Percentiles rank a stretch among this genome's conserved stretches.
Evolutionary conservation across 1,140 invertebrate species (phyloP).

Genomic region (Pseudomyrmex concolor): DNA sequence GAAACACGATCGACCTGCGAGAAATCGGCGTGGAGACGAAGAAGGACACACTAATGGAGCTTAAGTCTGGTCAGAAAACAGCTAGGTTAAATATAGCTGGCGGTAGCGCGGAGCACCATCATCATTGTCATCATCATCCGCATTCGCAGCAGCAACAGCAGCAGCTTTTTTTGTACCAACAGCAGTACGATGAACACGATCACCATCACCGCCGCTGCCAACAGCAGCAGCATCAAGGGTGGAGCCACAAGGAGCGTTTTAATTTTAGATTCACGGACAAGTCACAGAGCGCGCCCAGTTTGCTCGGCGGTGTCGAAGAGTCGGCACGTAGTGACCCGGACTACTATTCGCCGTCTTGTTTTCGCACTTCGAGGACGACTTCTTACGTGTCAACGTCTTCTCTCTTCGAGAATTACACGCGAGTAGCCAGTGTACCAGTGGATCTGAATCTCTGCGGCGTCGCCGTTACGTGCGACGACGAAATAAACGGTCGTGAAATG

Average conservation of each 20-base stretch:
- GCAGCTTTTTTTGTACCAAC: constrained; percentile 41
- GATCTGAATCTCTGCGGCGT: constrained; percentile 84
- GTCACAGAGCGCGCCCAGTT: constrained; percentile 84
- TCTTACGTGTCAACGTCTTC: constrained; percentile 70
- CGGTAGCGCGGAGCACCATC: constrained; percentile 31
- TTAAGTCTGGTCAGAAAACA: constrained; percentile 78
- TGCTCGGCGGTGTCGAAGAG: constrained; percentile 79
- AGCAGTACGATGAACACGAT: constrained; percentile 54
- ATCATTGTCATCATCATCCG: constrained; percentile 66
- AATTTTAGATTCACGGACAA: constrained; percentile 85
- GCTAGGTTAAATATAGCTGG: constrained; percentile 81
- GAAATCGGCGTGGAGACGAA: constrained; percentile 83
- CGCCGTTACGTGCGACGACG: constrained; percentile 41
- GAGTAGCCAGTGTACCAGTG: constrained; percentile 85
- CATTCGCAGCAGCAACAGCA: constrained; percentile 38
- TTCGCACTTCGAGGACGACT: constrained; percentile 59
- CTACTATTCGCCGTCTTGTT: constrained; percentile 26
- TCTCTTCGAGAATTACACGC: constrained; percentile 78
- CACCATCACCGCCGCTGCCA: constrained; percentile 62
- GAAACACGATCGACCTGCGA: constrained; percentile 83
- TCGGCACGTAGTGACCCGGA: constrained; percentile 55
- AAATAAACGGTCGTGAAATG: constrained; percentile 69
- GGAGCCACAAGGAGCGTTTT: constrained; percentile 81
- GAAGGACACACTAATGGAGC: constrained; percentile 78
- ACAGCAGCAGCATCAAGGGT: constrained; percentile 76